Percentiles rank a stretch among this genome's conserved stretches.
phyloP scores from a whole-genome alignment of 2,113 vertebrate genomes.

The Cyanistes caeruleus region DNA sequence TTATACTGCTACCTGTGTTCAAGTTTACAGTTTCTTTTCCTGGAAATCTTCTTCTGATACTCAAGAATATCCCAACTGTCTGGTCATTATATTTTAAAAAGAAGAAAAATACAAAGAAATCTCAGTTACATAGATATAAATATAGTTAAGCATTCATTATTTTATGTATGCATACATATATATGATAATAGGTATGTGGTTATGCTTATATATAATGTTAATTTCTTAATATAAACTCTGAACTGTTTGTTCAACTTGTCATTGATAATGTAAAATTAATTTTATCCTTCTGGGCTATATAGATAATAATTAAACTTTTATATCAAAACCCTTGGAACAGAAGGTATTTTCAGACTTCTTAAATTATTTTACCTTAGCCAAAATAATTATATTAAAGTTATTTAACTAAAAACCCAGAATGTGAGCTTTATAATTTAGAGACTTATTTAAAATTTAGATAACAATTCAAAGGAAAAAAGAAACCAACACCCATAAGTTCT shows the following conservation, averaged over 20 bases:
- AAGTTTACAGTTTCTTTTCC: not conserved
- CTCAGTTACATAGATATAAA: not conserved
- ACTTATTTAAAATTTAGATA: conserved; percentile 27
- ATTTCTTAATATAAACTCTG: not conserved
- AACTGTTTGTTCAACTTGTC: not conserved
- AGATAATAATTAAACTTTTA: not conserved
- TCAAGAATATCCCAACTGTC: not conserved
- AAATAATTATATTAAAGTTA: conserved; percentile 3
- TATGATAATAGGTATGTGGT: not conserved
- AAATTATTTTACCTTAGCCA: not conserved
- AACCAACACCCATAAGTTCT: accelerated
- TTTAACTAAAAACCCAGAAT: not conserved
- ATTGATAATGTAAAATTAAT: conserved; percentile 2
- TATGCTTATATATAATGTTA: not conserved
- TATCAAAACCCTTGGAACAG: not conserved
- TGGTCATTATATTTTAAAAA: not conserved
- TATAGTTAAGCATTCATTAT: not conserved
- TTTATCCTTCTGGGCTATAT: not conserved
- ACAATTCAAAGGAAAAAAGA: not conserved
- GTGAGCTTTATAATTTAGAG: not conserved
- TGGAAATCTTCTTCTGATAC: not conserved
- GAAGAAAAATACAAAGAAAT: not conserved
- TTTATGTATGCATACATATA: not conserved
- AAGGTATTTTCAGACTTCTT: conserved; percentile 11
- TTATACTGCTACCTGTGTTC: not conserved